These are phyloP conservation scores for Typhlomys cinereus DNA, from an alignment of 2,113 vertebrate species.

Conservation along the genomic window DNA sequence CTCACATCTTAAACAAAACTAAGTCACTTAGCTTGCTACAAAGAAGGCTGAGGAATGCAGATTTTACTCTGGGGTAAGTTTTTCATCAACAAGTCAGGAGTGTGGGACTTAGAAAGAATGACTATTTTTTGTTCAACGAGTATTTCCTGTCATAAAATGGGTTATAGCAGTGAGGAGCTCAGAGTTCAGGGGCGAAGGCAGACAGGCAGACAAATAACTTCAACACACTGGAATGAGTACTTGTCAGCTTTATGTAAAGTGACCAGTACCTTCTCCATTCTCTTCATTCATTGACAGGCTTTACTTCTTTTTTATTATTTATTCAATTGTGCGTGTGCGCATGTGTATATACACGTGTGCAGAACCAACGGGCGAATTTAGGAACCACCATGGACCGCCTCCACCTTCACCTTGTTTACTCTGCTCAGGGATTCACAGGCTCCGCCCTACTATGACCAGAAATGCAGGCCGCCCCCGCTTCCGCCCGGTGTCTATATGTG, in stretches of 20 bases:
- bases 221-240: neutral
- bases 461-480: too few species aligned
- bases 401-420: too few species aligned
- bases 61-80: neutral
- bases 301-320: too few species aligned
- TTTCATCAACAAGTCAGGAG: constrained; percentile 3
- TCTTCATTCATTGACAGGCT: neutral
- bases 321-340: too few species aligned
- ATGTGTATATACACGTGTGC: too few species aligned
- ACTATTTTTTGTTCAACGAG: neutral
- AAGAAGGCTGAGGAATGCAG: neutral
- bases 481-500: too few species aligned
- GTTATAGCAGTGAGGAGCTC: neutral
- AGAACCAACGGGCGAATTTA: too few species aligned
- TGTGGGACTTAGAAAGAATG: constrained; percentile 22
- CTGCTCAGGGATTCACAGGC: too few species aligned
- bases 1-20: neutral
- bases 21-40: neutral
- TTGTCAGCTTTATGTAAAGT: neutral
- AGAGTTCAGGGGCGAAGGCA: neutral
- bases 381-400: too few species aligned
- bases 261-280: neutral
- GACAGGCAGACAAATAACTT: neutral
- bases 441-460: too few species aligned
- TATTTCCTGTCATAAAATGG: neutral